Evolutionary conservation across 2,888 invertebrate species (phyloP).

Genomic region (Crioceris asparagi): DNA sequence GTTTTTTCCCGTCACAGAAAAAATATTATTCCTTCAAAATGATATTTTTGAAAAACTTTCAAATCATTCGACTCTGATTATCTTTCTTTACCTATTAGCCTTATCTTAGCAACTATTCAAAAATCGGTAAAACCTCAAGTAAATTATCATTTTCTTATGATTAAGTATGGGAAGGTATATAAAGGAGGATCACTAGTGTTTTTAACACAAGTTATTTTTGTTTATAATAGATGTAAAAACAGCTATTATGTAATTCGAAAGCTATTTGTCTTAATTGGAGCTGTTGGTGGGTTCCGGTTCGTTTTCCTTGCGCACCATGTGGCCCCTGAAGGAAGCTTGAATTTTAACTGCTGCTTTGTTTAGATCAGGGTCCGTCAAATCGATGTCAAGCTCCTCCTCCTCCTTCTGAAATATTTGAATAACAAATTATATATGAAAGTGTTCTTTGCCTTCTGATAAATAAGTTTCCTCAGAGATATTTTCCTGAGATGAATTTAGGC

Average conservation of each 20-base stretch:
- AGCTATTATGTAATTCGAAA: background rate
- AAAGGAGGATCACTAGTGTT: conserved; percentile 23
- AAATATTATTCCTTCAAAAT: no score
- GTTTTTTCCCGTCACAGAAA: no score
- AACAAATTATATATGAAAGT: no score
- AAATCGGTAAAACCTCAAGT: no score
- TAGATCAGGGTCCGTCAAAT: conserved; percentile 75
- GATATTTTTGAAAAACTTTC: no score
- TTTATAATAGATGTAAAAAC: background rate
- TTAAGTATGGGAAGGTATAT: conserved; percentile 14
- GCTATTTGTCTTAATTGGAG: conserved; percentile 6
- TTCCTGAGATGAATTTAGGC: no score
- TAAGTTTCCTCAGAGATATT: no score
- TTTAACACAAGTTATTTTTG: conserved; percentile 13
- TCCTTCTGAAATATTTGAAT: conserved; percentile 7
- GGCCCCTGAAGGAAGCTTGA: conserved; percentile 85
- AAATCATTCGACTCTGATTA: no score
- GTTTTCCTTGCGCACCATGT: conserved; percentile 73
- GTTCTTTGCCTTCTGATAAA: no score
- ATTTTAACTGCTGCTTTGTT: conserved; percentile 87
- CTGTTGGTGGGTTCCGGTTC: conserved; percentile 22
- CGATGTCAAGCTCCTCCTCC: conserved; percentile 69
- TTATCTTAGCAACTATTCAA: no score
- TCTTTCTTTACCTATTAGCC: no score
- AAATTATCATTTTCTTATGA: no score